Percentiles rank a stretch among this genome's conserved stretches.
phyloP scores from a whole-genome alignment of 2,888 invertebrate species.

The Drosophila leonis region DNA sequence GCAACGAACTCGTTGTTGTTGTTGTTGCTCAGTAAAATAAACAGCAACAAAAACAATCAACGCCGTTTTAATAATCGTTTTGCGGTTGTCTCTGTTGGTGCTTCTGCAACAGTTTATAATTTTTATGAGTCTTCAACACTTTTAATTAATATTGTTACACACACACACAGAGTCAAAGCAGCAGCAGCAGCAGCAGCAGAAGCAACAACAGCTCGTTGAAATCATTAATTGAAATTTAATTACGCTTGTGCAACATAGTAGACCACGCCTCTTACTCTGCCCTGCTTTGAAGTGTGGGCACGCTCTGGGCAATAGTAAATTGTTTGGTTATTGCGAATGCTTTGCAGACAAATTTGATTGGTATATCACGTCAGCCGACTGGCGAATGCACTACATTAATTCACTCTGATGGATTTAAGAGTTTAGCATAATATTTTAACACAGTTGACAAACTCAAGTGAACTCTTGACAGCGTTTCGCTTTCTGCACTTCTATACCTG shows the following conservation, averaged over 20 bases:
- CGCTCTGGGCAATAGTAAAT: constrained; percentile 52
- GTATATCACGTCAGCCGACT: constrained; percentile 10
- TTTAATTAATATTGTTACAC: constrained; percentile 72
- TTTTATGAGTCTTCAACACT: constrained; percentile 63
- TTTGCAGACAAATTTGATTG: constrained; percentile 44
- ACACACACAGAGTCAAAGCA: constrained; percentile 26
- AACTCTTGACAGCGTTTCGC: constrained; percentile 35
- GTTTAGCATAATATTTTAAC: constrained; percentile 10
- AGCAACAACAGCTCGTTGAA: constrained; percentile 53
- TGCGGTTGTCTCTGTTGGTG: constrained; percentile 49
- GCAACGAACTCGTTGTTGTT: constrained; percentile 22
- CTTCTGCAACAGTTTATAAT: constrained; percentile 32
- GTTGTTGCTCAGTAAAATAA: constrained; percentile 32
- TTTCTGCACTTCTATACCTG: constrained; percentile 11
- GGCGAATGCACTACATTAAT: neutral
- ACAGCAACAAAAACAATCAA: constrained; percentile 23
- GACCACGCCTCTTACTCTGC: constrained; percentile 2
- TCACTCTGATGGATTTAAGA: neutral
- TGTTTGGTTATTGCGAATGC: constrained; percentile 47
- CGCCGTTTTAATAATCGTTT: constrained; percentile 62
- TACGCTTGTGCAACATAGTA: constrained; percentile 45
- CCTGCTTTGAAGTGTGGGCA: neutral
- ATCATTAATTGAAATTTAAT: constrained; percentile 77
- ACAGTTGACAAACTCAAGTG: constrained; percentile 31
- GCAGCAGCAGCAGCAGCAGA: constrained; percentile 9